A percentile compares a stretch with the other conserved stretches of the same genome.
Evolutionary conservation across 2,113 vertebrate species (phyloP).

Genomic region (Philantomba maxwellii): DNA sequence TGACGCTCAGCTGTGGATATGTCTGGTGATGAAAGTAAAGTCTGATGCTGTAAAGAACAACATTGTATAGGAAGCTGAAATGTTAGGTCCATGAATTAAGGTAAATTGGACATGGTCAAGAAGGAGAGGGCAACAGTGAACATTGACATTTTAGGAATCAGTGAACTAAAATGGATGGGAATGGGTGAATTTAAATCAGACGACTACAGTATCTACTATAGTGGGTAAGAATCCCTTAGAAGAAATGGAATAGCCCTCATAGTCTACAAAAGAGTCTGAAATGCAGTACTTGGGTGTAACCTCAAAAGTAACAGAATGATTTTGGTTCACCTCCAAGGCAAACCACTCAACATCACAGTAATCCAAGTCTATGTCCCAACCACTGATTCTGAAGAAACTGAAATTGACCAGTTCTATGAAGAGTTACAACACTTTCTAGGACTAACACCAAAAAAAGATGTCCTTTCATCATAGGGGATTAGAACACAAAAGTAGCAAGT

Average conservation of each 20-base stretch:
- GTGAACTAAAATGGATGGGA: background rate
- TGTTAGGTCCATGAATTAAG: background rate
- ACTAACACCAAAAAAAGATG: background rate
- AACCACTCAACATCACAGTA: background rate
- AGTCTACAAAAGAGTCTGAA: background rate
- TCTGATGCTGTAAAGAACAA: background rate
- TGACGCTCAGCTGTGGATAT: background rate
- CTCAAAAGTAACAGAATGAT: background rate
- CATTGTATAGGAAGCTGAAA: background rate
- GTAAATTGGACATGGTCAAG: background rate
- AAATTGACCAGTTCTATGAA: background rate
- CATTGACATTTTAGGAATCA: background rate
- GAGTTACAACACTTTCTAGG: background rate
- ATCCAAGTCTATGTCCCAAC: background rate
- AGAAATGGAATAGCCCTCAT: background rate
- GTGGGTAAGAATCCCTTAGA: background rate
- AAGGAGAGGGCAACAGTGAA: background rate
- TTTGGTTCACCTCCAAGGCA: background rate
- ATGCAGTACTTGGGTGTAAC: background rate
- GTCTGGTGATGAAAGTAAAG: background rate
- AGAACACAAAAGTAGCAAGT: background rate
- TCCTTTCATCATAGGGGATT: background rate
- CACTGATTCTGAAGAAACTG: background rate
- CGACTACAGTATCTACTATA: background rate
- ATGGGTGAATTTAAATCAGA: background rate